Evolutionary conservation across 2,888 invertebrate species (phyloP).

Genomic region (Gerris lacustris): DNA sequence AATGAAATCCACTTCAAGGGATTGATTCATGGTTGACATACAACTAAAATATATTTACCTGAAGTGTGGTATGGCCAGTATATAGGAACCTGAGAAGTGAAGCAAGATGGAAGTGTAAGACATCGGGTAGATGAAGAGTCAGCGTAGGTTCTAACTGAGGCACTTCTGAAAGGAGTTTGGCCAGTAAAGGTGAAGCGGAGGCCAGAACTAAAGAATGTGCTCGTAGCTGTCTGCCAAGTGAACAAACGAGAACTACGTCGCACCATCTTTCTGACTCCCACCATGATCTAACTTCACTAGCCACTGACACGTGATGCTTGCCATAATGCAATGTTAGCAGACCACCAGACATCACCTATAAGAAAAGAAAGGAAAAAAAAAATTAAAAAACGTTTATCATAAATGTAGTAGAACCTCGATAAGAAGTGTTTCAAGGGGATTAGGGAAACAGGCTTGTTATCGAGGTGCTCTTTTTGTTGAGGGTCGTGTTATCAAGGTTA

Average conservation of each 20-base stretch:
- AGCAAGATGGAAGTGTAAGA: conserved; percentile 64
- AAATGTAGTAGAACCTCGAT: no score
- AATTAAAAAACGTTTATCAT: no score
- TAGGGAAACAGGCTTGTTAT: no score
- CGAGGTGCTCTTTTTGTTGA: no score
- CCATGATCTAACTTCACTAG: conserved; percentile 79
- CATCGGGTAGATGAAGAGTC: conserved; percentile 60
- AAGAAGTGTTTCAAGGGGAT: no score
- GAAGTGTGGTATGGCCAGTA: conserved; percentile 71
- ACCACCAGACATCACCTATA: conserved; percentile 46
- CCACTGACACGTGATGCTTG: conserved; percentile 85
- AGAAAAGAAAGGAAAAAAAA: conserved; percentile 35
- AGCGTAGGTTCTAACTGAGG: conserved; percentile 56
- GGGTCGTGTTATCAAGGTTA: no score
- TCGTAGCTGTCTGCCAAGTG: conserved; percentile 55
- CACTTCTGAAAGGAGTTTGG: conserved; percentile 59
- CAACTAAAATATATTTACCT: conserved; percentile 41
- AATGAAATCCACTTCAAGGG: no score
- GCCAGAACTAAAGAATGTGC: conserved; percentile 74
- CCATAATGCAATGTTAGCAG: conserved; percentile 84
- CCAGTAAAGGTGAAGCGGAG: conserved; percentile 73
- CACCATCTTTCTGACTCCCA: conserved; percentile 76
- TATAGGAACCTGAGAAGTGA: conserved; percentile 74
- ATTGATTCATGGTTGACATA: no score
- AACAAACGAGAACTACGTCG: conserved; percentile 74